A percentile compares a stretch with the other conserved stretches of the same genome.
Evolutionary conservation across 2,888 invertebrate genomes (phyloP).

Genomic region (Aporophyla nigra): DNA sequence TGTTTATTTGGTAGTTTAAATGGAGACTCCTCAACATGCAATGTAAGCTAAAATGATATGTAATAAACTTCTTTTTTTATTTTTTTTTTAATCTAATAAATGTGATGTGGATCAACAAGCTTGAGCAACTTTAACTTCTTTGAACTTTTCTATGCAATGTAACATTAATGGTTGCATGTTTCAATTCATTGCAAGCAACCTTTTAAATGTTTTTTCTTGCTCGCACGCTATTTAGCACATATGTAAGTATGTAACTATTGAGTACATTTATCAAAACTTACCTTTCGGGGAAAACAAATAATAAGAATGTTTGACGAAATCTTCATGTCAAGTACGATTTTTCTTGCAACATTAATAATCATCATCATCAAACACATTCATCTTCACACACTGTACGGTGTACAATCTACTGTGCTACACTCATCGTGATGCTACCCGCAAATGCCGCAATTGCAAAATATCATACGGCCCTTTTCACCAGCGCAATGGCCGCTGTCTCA

Average conservation of each 20-base stretch:
- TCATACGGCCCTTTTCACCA: neutral
- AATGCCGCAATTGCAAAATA: neutral
- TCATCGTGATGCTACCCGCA: neutral
- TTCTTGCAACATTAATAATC: neutral
- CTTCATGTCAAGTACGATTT: neutral
- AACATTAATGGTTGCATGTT: neutral
- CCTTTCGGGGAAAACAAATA: neutral
- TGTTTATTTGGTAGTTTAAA: conserved; percentile 1
- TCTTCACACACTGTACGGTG: neutral
- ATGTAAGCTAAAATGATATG: no score
- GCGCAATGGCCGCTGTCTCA: neutral
- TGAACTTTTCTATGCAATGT: neutral
- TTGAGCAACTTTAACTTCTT: neutral
- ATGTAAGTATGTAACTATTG: no score
- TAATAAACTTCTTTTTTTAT: no score
- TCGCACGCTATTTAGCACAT: neutral
- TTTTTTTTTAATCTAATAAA: no score
- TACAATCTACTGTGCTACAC: neutral
- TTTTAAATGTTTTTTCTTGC: neutral
- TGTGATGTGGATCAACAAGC: neutral
- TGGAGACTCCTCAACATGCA: no score
- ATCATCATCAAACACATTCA: neutral
- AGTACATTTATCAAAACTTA: neutral
- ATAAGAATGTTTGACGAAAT: neutral
- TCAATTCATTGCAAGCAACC: no score